Evolutionary conservation across 2,797 vertebrate species (phyloP).

Genomic region (Margarornis squamiger): DNA sequence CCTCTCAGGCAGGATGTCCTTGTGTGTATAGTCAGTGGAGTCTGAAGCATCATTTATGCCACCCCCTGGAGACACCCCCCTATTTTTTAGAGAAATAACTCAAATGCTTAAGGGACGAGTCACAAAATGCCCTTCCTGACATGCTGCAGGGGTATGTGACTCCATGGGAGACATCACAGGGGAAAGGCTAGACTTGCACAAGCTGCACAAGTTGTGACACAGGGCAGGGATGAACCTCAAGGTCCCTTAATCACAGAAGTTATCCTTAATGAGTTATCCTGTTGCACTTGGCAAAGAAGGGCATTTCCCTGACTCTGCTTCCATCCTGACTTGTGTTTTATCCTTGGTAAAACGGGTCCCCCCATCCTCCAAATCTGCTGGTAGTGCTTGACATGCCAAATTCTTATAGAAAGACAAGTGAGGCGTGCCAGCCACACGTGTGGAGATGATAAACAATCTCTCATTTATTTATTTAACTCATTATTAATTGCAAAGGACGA

Average conservation of each 20-base stretch:
- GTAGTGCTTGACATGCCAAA: fast-evolving
- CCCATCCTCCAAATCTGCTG: neutral
- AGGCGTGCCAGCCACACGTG: fast-evolving
- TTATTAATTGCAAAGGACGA: neutral
- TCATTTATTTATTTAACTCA: neutral
- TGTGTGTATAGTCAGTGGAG: fast-evolving
- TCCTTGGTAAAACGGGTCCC: neutral
- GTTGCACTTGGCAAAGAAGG: neutral
- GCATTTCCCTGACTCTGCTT: neutral
- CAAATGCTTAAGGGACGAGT: neutral
- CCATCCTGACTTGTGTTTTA: neutral
- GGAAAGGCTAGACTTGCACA: neutral
- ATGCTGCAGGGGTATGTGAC: fast-evolving
- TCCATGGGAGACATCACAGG: fast-evolving
- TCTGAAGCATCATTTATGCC: neutral
- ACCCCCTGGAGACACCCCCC: neutral
- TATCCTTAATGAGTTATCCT: neutral
- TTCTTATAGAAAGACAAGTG: neutral
- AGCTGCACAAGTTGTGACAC: fast-evolving
- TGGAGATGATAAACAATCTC: neutral
- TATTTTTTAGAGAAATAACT: neutral
- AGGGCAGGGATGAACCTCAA: neutral
- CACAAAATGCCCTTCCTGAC: neutral
- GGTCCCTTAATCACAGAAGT: neutral
- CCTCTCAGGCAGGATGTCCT: neutral